Conservation (phyloP, 2,888 invertebrate genomes). For the Odontocerum albicorne region DNA sequence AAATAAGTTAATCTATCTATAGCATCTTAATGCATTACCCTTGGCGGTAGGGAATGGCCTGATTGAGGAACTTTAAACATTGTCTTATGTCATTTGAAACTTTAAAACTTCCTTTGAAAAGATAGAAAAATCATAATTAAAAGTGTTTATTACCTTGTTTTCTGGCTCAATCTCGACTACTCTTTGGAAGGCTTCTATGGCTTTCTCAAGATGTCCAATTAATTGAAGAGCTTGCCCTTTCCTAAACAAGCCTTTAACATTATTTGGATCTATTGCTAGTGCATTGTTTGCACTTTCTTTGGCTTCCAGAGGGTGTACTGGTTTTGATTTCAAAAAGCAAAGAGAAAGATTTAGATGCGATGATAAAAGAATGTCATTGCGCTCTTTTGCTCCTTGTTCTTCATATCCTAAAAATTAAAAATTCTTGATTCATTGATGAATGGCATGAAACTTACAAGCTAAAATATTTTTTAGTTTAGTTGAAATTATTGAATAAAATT, state of each 20-base stretch:
- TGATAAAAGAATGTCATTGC: slow-evolving; percentile 64
- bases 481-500: background rate
- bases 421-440: background rate
- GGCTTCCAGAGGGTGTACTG: slow-evolving; percentile 67
- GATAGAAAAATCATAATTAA: no score
- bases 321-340: slow-evolving; percentile 75
- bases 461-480: background rate
- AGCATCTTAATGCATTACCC: no score
- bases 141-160: slow-evolving; percentile 75
- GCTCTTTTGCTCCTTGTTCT: slow-evolving; percentile 51
- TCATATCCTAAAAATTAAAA: slow-evolving; percentile 41
- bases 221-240: slow-evolving; percentile 79
- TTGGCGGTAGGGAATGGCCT: no score
- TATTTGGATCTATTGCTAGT: slow-evolving; percentile 70
- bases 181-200: slow-evolving; percentile 74
- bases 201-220: slow-evolving; percentile 75
- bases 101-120: no score
- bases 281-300: slow-evolving; percentile 76
- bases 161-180: slow-evolving; percentile 78
- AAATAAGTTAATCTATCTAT: no score
- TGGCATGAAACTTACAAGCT: no score
- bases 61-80: no score
- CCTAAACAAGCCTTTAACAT: slow-evolving; percentile 89
- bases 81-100: no score
- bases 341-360: slow-evolving; percentile 81